Evolutionary conservation across 2,797 vertebrate genomes (phyloP).

Genomic region (Hydrophis major): DNA sequence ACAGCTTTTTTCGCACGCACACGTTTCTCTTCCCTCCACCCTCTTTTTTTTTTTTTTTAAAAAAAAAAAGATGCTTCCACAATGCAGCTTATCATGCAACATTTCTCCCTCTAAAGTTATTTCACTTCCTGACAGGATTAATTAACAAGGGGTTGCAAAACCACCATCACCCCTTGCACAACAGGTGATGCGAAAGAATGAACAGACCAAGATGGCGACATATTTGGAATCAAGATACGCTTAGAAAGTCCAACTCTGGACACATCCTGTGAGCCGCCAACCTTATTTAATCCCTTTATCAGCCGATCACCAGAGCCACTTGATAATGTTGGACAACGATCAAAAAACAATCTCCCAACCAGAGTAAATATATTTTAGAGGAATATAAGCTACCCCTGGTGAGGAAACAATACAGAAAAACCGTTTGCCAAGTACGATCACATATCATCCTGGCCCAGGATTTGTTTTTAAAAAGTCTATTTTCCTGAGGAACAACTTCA

Average conservation of each 20-base stretch:
- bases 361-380: background rate
- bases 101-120: background rate
- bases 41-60: background rate
- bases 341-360: background rate
- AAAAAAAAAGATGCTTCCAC: background rate
- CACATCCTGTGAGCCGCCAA: background rate
- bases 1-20: background rate
- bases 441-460: background rate
- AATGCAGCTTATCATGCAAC: background rate
- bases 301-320: background rate
- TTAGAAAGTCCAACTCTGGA: background rate
- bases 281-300: background rate
- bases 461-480: background rate
- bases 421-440: background rate
- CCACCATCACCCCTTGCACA: fast-evolving
- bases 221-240: too few species aligned
- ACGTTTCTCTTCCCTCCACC: background rate
- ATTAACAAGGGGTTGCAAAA: background rate
- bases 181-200: background rate
- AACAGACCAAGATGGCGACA: background rate
- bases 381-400: background rate
- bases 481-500: background rate
- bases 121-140: background rate
- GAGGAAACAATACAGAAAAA: background rate
- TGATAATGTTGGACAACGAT: background rate